Percentiles rank a stretch among this genome's conserved stretches.
These are phyloP conservation scores for Microtus oregoni DNA, from an alignment of 2,113 vertebrate species.

Conservation along the genomic window DNA sequence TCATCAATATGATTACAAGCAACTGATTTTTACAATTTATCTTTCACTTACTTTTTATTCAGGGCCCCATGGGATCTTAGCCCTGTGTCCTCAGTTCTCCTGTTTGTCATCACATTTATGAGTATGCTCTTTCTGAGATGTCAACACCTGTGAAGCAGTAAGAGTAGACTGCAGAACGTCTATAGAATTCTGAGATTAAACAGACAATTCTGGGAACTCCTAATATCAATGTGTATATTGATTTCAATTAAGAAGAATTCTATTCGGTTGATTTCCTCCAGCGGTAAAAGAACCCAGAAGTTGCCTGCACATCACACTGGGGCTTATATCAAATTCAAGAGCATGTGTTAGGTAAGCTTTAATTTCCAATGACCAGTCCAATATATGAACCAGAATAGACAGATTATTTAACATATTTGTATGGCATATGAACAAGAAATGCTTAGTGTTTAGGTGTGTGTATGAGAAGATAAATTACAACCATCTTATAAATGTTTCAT, in stretches of 20 bases:
- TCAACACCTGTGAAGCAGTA: background rate
- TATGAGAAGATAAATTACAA: background rate
- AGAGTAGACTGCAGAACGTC: background rate
- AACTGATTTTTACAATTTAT: background rate
- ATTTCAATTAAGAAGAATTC: background rate
- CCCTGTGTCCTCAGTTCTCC: background rate
- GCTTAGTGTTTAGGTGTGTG: background rate
- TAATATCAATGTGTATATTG: background rate
- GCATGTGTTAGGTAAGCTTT: background rate
- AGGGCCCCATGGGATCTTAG: background rate
- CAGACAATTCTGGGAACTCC: background rate
- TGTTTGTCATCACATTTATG: background rate
- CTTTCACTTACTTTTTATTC: background rate
- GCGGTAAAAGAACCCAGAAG: background rate
- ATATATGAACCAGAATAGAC: background rate
- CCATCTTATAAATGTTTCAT: background rate
- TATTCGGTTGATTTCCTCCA: background rate
- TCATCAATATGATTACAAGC: background rate
- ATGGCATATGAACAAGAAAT: background rate
- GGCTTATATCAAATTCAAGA: background rate
- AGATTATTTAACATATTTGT: slow-evolving; percentile 9
- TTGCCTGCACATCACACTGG: background rate
- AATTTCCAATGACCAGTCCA: background rate
- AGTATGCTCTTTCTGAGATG: background rate
- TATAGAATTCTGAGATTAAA: background rate